These are phyloP conservation scores for Etia nguti DNA, from an alignment of 2,113 vertebrate genomes.

Conservation along the genomic window DNA sequence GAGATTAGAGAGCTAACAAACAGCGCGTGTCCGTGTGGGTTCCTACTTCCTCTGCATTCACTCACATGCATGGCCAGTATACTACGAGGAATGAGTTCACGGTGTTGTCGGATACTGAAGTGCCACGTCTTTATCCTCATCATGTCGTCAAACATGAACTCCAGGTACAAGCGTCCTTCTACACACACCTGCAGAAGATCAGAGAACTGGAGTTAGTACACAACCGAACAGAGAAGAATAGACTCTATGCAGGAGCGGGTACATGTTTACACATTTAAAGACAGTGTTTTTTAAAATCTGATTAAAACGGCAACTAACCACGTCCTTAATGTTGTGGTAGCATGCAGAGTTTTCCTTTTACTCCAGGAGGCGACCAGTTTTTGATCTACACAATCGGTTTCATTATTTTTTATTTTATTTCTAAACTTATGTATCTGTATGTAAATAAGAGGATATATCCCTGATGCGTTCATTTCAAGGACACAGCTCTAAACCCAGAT, in stretches of 20 bases:
- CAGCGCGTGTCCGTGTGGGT: neutral
- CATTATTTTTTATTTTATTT: neutral
- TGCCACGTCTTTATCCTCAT: constrained; percentile 99
- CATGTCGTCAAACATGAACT: constrained; percentile 99
- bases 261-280: neutral
- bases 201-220: neutral
- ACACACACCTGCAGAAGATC: constrained; percentile 84
- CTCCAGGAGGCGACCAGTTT: neutral
- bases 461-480: neutral
- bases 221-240: neutral
- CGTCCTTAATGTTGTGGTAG: neutral
- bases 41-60: neutral
- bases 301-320: fast-evolving
- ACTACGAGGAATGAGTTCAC: constrained; percentile 97
- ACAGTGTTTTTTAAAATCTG: neutral
- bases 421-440: neutral
- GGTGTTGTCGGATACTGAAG: constrained; percentile 98
- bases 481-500: neutral
- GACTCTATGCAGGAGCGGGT: neutral
- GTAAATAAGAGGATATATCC: neutral
- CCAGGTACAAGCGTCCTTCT: constrained; percentile 94
- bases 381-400: neutral
- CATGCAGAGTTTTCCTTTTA: neutral
- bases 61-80: constrained; percentile 98
- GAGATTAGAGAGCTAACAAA: neutral